Evolutionary conservation across 2,797 vertebrate species (phyloP).

Genomic region (Epinephelus coioides): DNA sequence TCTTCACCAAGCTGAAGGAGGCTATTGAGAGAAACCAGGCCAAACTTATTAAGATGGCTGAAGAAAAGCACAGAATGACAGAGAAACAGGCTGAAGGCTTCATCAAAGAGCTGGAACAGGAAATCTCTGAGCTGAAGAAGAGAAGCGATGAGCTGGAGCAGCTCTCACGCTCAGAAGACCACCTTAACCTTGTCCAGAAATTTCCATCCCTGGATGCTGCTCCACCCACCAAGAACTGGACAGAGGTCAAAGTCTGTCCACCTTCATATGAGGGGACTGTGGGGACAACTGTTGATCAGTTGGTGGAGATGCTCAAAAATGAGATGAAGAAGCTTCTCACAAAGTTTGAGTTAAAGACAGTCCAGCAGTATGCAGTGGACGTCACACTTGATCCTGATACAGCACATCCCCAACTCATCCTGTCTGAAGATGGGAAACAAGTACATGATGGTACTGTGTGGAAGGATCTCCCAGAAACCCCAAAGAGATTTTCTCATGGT

Average conservation of each 20-base stretch:
- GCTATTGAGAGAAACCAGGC: neutral
- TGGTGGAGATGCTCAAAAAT: neutral
- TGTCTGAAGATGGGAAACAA: conserved; percentile 8
- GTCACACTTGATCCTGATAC: neutral
- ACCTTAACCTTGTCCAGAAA: neutral
- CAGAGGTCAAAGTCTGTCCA: neutral
- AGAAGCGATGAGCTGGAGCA: conserved; percentile 3
- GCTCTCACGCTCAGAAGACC: neutral
- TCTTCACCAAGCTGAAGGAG: neutral
- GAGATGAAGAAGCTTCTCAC: neutral
- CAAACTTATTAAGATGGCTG: neutral
- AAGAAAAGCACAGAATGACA: neutral
- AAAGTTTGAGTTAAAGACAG: neutral
- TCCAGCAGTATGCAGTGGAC: neutral
- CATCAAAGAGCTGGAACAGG: conserved; percentile 4
- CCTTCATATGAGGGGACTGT: neutral
- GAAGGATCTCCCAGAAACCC: neutral
- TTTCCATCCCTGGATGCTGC: neutral
- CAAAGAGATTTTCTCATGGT: neutral
- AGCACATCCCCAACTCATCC: neutral
- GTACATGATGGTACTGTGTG: neutral
- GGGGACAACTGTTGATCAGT: neutral
- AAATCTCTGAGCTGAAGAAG: conserved; percentile 6
- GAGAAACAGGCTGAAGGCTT: neutral
- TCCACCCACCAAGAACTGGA: neutral